These are phyloP conservation scores for Agapetus fuscipes DNA, from an alignment of 2,888 invertebrate genomes.

Conservation along the genomic window DNA sequence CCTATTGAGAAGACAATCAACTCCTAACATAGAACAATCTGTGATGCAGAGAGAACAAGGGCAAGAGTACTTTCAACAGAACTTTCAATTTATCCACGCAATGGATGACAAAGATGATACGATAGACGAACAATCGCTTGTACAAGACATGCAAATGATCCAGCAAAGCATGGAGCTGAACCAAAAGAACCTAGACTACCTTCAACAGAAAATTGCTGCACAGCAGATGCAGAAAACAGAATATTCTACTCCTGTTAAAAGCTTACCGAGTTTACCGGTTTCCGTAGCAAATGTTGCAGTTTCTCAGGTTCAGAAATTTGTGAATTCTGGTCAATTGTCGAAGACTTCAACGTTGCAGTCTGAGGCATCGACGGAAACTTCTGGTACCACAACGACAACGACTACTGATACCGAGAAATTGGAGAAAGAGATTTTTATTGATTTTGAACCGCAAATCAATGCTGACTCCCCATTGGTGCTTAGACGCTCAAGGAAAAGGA, in stretches of 20 bases:
- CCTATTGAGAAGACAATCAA: slow-evolving; percentile 16
- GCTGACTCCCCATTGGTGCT: slow-evolving; percentile 56
- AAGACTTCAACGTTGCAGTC: slow-evolving; percentile 45
- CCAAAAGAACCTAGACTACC: slow-evolving; percentile 40
- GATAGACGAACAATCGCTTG: slow-evolving; percentile 32
- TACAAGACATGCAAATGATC: slow-evolving; percentile 36
- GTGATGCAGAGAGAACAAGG: slow-evolving; percentile 16
- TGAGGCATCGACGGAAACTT: slow-evolving; percentile 45
- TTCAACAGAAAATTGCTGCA: slow-evolving; percentile 45
- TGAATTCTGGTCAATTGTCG: slow-evolving; percentile 36
- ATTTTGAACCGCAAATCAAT: slow-evolving; percentile 70
- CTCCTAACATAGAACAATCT: slow-evolving; percentile 16
- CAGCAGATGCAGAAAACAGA: slow-evolving; percentile 27
- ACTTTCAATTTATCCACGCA: slow-evolving; percentile 45
- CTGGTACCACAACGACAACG: slow-evolving; percentile 35
- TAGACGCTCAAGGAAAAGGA: slow-evolving; percentile 41
- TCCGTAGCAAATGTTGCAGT: slow-evolving; percentile 35
- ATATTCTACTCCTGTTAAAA: slow-evolving; percentile 26
- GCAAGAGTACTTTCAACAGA: slow-evolving; percentile 45
- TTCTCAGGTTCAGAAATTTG: slow-evolving; percentile 27
- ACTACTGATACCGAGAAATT: slow-evolving; percentile 48
- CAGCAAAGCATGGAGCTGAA: slow-evolving; percentile 46
- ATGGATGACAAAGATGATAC: slow-evolving; percentile 42
- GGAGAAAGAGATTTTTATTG: slow-evolving; percentile 75
- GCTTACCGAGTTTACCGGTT: slow-evolving; percentile 33